These are phyloP conservation scores for Hoplostethus atlanticus DNA, from an alignment of 2,797 vertebrate species.

Conservation along the genomic window DNA sequence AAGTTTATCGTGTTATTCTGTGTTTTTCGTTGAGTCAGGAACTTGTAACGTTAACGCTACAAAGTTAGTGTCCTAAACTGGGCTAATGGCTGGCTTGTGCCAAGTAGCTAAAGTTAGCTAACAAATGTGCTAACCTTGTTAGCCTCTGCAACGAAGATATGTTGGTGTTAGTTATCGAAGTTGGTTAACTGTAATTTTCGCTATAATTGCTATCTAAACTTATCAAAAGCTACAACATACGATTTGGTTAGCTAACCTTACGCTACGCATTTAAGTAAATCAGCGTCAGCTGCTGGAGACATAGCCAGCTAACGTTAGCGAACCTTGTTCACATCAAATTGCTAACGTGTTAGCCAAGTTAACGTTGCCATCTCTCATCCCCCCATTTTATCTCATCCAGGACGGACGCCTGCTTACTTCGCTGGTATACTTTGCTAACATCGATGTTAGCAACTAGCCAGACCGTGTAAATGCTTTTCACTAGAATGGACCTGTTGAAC, in stretches of 20 bases:
- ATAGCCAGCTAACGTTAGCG: not conserved
- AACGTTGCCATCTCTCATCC: accelerated
- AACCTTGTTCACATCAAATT: not conserved
- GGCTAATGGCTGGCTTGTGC: slow-evolving; percentile 41
- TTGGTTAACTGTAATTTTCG: not conserved
- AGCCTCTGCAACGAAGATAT: not conserved
- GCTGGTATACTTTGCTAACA: slow-evolving; percentile 76
- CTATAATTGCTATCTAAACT: not conserved
- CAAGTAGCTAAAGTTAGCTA: slow-evolving; percentile 39
- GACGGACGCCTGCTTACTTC: slow-evolving; percentile 46
- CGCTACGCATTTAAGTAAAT: not conserved
- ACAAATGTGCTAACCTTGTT: not conserved
- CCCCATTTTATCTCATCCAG: slow-evolving; percentile 5
- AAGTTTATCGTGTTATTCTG: not conserved
- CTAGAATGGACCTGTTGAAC: slow-evolving; percentile 99
- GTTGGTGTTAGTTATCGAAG: not conserved
- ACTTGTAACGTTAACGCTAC: slow-evolving; percentile 1
- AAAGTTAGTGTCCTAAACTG: slow-evolving; percentile 48
- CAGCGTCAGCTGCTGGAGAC: slow-evolving; percentile 24
- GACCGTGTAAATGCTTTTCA: slow-evolving; percentile 92
- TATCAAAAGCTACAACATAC: too few species aligned
- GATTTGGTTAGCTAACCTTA: too few species aligned
- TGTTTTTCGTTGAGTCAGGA: slow-evolving; percentile 5
- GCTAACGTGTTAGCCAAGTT: accelerated
- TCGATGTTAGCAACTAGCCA: slow-evolving; percentile 85